Percentiles rank a stretch among this genome's conserved stretches.
Evolutionary conservation across 1,140 invertebrate genomes (phyloP).

Genomic region (Amyelois transitella): DNA sequence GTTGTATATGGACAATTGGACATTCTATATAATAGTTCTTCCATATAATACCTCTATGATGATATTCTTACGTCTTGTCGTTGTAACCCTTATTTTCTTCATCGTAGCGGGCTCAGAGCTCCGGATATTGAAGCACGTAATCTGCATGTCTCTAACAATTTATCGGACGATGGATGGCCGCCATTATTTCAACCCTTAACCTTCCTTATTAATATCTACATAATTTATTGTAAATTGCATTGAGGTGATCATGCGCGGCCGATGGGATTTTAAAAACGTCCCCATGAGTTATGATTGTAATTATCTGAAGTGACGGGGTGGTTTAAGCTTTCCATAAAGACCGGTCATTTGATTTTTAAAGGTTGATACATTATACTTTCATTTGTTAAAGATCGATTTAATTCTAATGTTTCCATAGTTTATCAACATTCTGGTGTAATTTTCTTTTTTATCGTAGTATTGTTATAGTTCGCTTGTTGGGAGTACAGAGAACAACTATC

Average conservation of each 20-base stretch:
- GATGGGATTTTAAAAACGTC: constrained; percentile 8
- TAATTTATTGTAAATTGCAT: constrained; percentile 74
- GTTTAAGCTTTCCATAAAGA: background rate
- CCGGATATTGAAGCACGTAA: constrained; percentile 71
- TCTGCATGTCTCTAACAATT: constrained; percentile 70
- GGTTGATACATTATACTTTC: background rate
- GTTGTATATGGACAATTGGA: too few relatives aligned
- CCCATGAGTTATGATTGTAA: constrained; percentile 6
- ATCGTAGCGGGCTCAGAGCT: background rate
- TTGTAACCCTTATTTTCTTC: background rate
- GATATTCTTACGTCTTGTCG: background rate
- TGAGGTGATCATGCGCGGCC: constrained; percentile 42
- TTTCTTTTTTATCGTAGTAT: too few relatives aligned
- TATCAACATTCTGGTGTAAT: too few relatives aligned
- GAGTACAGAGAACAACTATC: too few relatives aligned
- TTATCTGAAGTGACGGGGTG: constrained; percentile 4
- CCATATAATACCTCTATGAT: too few relatives aligned
- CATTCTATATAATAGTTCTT: too few relatives aligned
- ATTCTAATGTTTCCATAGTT: too few relatives aligned
- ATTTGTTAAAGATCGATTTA: background rate
- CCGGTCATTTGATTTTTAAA: background rate
- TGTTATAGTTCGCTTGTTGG: too few relatives aligned
- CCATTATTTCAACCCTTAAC: constrained; percentile 71
- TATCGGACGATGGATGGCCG: constrained; percentile 66
- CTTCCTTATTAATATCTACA: constrained; percentile 71